Percentiles rank a stretch among this genome's conserved stretches.
phyloP scores from a whole-genome alignment of 2,113 vertebrate genomes.

The Odontesthes bonariensis region DNA sequence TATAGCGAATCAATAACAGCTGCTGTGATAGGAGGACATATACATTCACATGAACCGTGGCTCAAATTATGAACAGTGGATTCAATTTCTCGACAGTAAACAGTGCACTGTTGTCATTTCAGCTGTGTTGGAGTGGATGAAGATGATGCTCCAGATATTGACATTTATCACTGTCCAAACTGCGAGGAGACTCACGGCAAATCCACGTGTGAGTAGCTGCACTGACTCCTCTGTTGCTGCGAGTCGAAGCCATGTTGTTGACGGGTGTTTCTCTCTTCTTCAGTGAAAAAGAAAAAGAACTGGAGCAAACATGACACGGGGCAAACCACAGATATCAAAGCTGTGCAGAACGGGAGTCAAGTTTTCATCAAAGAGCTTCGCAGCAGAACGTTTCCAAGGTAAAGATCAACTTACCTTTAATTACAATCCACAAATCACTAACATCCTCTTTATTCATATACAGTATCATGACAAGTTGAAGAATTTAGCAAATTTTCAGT shows the following conservation, averaged over 20 bases:
- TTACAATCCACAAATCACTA: no score
- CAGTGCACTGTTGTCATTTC: conserved; percentile 46
- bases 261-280: conserved; percentile 9
- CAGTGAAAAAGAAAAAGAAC: conserved; percentile 98
- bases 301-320: conserved; percentile 94
- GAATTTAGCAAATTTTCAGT: no score
- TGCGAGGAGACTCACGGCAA: conserved; percentile 97
- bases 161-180: conserved; percentile 98
- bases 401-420: conserved; percentile 1
- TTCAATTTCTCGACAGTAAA: not conserved
- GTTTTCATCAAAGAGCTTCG: conserved; percentile 97
- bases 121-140: conserved; percentile 98
- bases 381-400: conserved; percentile 97
- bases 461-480: no score
- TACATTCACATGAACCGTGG: no score
- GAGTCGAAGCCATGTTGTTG: not conserved
- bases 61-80: not conserved
- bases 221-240: not conserved
- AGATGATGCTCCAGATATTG: conserved; percentile 96
- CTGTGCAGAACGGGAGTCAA: conserved; percentile 97
- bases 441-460: no score
- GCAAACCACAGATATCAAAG: conserved; percentile 90
- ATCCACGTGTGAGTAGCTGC: conserved; percentile 89
- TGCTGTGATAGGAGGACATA: no score
- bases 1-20: no score